Percentiles rank a stretch among this genome's conserved stretches.
phyloP scores from a whole-genome alignment of 2,797 vertebrate genomes.

The Urophycis tenuis region DNA sequence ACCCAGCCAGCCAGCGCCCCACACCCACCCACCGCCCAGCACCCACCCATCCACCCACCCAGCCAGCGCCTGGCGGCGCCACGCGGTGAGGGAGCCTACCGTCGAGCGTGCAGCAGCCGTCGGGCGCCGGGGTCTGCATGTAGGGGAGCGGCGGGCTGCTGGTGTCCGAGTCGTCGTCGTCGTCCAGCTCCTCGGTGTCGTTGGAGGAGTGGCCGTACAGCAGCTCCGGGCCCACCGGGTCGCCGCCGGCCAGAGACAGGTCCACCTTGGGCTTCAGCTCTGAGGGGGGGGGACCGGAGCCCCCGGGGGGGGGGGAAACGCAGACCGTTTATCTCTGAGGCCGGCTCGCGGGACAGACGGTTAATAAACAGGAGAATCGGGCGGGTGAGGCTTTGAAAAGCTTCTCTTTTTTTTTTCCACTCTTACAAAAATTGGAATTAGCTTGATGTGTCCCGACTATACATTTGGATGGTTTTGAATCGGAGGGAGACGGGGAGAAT shows the following conservation, averaged over 20 bases:
- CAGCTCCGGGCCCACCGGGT: constrained; percentile 75
- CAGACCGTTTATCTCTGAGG: no score
- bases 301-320: no score
- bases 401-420: background rate
- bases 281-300: constrained; percentile 49
- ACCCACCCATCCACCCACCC: background rate
- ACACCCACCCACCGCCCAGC: no score
- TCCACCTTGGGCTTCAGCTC: constrained; percentile 88
- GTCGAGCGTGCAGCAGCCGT: constrained; percentile 93
- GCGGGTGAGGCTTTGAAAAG: background rate
- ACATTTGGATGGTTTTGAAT: background rate
- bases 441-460: background rate
- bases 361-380: background rate
- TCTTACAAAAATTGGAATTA: background rate
- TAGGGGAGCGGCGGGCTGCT: constrained; percentile 92
- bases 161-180: constrained; percentile 90
- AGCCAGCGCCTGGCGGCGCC: no score
- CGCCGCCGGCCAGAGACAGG: constrained; percentile 71
- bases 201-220: constrained; percentile 76
- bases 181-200: constrained; percentile 83
- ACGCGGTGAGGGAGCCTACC: no score
- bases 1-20: no score
- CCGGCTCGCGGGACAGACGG: background rate
- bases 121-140: constrained; percentile 83
- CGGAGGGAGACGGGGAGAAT: background rate